Base-by-base conservation (phyloP, 1,140 invertebrate species). In the Halesus radiatus region DNA sequence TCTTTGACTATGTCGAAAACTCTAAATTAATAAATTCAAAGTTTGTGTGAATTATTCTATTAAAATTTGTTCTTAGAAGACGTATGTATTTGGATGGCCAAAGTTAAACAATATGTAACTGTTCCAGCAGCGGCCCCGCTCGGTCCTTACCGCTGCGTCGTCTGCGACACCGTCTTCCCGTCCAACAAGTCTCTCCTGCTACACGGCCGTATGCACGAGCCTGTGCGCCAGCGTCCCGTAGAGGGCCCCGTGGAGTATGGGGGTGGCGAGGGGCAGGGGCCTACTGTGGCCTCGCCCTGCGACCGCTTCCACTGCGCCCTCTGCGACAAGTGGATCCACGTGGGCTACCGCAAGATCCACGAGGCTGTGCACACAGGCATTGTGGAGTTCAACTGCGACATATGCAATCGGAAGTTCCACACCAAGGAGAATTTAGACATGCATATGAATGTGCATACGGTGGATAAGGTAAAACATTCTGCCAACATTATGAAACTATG, bases 191-290 rank as follows among this genome's bases (percentile, higher is more conserved):
- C 92, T 50, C 85, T 93, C n/a, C 89, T 92, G 82, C 86, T 95
- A 26, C 94, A 95, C 85, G 92, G 91, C 81, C 89, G 93, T 64
- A 95, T 95, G 91, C 94, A 95, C 82, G 92, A 92, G 23, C 92
- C 92, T 1, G 86, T 94, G 1, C 92, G 87, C 76, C 76, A 84
- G 26, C 86, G 88, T 5, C 87, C 86, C 6, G 87, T 89, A 83
- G 86, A 87, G 13, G 85, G 85, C 7, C 88, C 87, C 7, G 85
- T 86, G 72, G 86, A 84, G 60, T 85, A 84, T 18, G 22, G 68
- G 20, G 84, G 26, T 5, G 64, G 56, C 73, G 32, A 77, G 84
- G 20, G 32, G 32, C 32, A 85, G 8, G 85, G 85, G 16, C 66
- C 64, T 0, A 13, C 37, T 29, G 64, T 6, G 1, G 32, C 64